phyloP scores from a whole-genome alignment of 2,113 vertebrate species.

The Ailurus styani region DNA sequence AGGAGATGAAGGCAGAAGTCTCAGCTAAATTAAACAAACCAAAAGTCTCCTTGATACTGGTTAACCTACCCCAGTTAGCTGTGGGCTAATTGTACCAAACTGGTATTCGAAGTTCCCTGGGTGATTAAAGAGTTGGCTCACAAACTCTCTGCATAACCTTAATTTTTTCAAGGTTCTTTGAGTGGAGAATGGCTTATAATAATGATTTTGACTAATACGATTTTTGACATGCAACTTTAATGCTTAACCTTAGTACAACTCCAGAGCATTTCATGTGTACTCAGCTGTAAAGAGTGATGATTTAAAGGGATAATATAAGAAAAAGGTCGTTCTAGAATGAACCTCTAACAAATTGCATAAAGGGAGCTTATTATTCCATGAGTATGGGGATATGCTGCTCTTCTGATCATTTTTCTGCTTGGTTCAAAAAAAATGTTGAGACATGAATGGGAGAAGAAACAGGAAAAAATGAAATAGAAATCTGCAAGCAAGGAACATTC shows the following conservation, averaged over 20 bases:
- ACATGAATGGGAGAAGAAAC: constrained; percentile 82
- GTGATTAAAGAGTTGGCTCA: constrained; percentile 85
- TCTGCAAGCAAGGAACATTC: constrained; percentile 82
- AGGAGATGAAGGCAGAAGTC: constrained; percentile 71
- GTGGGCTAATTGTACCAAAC: constrained; percentile 81
- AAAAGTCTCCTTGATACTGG: constrained; percentile 69
- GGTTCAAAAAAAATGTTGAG: constrained; percentile 84
- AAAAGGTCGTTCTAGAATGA: constrained; percentile 89
- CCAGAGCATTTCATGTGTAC: constrained; percentile 88
- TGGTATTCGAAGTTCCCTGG: constrained; percentile 78
- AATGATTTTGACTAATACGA: constrained; percentile 91
- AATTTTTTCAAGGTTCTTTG: constrained; percentile 91
- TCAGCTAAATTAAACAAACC: constrained; percentile 81
- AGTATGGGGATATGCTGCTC: constrained; percentile 81
- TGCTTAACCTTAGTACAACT: constrained; percentile 90
- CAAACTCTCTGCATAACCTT: constrained; percentile 87
- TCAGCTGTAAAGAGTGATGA: constrained; percentile 90
- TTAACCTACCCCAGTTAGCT: constrained; percentile 76
- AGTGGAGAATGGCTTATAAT: constrained; percentile 89
- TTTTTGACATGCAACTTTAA: constrained; percentile 92
- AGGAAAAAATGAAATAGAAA: constrained; percentile 83
- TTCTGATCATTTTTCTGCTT: constrained; percentile 86
- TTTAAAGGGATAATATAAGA: constrained; percentile 91
- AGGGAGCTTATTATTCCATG: constrained; percentile 86
- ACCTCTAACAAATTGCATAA: constrained; percentile 89